A percentile compares a stretch with the other conserved stretches of the same genome.
These are phyloP conservation scores for Barypeithes pellucidus DNA, from an alignment of 2,888 invertebrate species.

Conservation along the genomic window DNA sequence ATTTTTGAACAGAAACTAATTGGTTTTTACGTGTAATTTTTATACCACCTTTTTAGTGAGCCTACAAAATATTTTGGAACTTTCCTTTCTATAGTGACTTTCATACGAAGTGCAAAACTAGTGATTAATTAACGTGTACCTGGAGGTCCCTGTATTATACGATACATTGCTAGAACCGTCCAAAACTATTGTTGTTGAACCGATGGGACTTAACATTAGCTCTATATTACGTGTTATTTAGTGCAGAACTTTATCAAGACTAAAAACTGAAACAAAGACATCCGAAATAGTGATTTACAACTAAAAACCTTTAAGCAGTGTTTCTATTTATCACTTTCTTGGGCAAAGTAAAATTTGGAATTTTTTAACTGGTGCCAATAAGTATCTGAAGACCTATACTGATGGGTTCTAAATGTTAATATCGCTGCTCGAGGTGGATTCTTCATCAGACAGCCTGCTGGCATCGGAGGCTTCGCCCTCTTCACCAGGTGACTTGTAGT, in stretches of 20 bases:
- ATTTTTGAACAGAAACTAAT: slow-evolving; percentile 2
- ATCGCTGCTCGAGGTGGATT: slow-evolving; percentile 67
- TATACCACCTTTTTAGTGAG: background rate
- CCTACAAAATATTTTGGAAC: background rate
- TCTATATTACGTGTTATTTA: slow-evolving; percentile 9
- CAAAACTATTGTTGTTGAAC: slow-evolving; percentile 9
- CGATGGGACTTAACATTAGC: background rate
- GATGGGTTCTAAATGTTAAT: slow-evolving; percentile 56
- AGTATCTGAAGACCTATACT: background rate
- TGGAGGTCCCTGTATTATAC: background rate
- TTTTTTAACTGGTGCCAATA: background rate
- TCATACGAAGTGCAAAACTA: background rate
- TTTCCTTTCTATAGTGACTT: slow-evolving; percentile 7
- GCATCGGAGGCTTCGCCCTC: slow-evolving; percentile 65
- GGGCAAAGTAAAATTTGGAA: no score
- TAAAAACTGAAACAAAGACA: background rate
- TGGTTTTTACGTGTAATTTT: background rate
- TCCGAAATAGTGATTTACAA: background rate
- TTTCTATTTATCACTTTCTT: background rate
- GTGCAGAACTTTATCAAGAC: background rate
- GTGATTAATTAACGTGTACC: slow-evolving; percentile 20
- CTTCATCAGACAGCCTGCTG: slow-evolving; percentile 64
- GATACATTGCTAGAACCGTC: slow-evolving; percentile 7
- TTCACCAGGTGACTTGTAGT: slow-evolving; percentile 57
- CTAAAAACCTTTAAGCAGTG: background rate